A percentile compares a stretch with the other conserved stretches of the same genome.
Evolutionary conservation across 2,888 invertebrate species (phyloP).

Genomic region (Cremastinae sp.): DNA sequence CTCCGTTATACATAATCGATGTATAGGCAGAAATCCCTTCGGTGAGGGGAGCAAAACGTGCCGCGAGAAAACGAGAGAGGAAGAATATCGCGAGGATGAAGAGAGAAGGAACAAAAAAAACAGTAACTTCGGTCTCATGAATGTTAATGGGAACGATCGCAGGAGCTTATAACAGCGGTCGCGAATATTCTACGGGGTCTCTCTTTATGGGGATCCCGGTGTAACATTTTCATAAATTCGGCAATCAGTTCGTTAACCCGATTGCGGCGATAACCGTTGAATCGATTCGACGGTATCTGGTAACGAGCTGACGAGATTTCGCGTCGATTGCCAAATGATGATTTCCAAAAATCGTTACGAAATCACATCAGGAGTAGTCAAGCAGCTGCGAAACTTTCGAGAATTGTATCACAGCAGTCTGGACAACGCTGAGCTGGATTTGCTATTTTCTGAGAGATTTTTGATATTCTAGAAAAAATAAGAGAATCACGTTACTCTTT

Average conservation of each 20-base stretch:
- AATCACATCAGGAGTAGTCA: too few relatives aligned
- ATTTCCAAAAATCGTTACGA: too few relatives aligned
- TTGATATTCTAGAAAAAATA: too few relatives aligned
- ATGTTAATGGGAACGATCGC: constrained; percentile 69
- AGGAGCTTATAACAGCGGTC: constrained; percentile 54
- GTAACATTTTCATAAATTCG: constrained; percentile 73
- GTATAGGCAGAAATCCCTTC: constrained; percentile 32
- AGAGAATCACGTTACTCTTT: too few relatives aligned
- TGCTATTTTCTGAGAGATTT: too few relatives aligned
- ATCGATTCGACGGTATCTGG: not conserved
- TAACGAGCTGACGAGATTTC: not conserved
- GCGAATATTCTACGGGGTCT: constrained; percentile 60
- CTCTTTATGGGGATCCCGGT: constrained; percentile 60
- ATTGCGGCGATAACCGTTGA: constrained; percentile 35
- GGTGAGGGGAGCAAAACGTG: constrained; percentile 27
- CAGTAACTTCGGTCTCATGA: constrained; percentile 67
- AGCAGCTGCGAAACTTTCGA: too few relatives aligned
- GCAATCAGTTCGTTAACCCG: constrained; percentile 69
- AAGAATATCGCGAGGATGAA: not conserved
- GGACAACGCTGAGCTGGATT: too few relatives aligned
- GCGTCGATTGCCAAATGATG: too few relatives aligned
- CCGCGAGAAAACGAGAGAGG: constrained; percentile 13
- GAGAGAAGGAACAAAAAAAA: constrained; percentile 28
- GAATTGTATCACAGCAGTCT: too few relatives aligned
- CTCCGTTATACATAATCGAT: not conserved